Conservation (phyloP, 1,140 invertebrate genomes). For the Drosophila nannoptera region DNA sequence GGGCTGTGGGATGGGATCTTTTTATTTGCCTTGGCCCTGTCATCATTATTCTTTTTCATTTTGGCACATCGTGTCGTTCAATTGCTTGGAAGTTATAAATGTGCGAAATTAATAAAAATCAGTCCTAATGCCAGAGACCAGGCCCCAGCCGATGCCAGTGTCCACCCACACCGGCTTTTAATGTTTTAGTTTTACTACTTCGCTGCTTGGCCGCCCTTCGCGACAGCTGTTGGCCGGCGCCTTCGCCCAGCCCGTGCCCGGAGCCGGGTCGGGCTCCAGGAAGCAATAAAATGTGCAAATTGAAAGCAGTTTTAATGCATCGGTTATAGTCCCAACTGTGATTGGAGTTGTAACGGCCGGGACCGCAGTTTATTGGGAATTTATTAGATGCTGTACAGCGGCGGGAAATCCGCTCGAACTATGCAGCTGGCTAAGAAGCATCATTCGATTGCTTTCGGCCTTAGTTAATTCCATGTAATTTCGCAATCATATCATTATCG, state of each 20-base stretch:
- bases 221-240: constrained; percentile 51
- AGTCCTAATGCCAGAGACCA: constrained; percentile 37
- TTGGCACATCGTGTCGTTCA: constrained; percentile 18
- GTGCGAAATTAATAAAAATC: constrained; percentile 73
- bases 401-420: background rate
- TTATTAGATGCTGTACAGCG: background rate
- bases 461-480: background rate
- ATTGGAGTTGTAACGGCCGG: background rate
- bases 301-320: constrained; percentile 64
- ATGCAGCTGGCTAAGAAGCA: too few relatives aligned
- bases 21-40: background rate
- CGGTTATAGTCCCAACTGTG: constrained; percentile 46
- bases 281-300: constrained; percentile 62
- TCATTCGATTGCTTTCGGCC: background rate
- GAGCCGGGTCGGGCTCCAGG: constrained; percentile 6
- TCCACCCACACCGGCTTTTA: constrained; percentile 17
- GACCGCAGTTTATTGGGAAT: constrained; percentile 11
- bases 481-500: background rate
- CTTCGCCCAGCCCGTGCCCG: background rate
- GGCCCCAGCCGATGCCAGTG: background rate
- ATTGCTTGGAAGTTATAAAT: constrained; percentile 66
- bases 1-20: background rate
- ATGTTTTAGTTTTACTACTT: constrained; percentile 57
- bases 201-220: constrained; percentile 32
- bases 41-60: constrained; percentile 9